Evolutionary conservation across 2,888 invertebrate species (phyloP).

Genomic region (Gymnocheta viridis): DNA sequence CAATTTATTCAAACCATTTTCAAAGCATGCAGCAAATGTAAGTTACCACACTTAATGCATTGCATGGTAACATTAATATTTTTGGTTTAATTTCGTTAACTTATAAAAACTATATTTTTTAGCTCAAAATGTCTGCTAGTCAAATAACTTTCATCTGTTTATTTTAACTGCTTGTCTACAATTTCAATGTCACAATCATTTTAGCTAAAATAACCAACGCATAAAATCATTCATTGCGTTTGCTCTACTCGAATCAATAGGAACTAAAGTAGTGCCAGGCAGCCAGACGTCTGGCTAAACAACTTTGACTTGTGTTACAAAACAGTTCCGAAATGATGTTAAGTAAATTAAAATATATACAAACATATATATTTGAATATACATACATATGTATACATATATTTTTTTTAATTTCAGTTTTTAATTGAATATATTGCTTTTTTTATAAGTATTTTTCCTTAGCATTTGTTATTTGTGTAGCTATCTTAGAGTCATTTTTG

Average conservation of each 20-base stretch:
- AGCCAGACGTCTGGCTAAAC: neutral
- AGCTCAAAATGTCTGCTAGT: neutral
- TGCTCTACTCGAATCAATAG: neutral
- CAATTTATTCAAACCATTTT: constrained; percentile 15
- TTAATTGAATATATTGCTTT: constrained; percentile 41
- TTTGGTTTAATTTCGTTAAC: neutral
- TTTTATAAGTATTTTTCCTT: neutral
- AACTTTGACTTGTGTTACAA: constrained; percentile 13
- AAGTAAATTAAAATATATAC: neutral
- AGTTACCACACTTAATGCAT: neutral
- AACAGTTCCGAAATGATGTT: constrained; percentile 9
- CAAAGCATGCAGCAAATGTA: neutral
- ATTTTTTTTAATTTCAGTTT: constrained; percentile 7
- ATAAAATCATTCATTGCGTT: neutral
- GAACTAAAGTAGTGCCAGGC: neutral
- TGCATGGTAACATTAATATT: neutral
- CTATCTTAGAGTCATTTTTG: neutral
- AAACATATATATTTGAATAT: neutral
- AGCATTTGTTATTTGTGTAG: neutral
- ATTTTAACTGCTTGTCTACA: neutral
- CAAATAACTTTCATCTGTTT: neutral
- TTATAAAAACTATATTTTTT: too few relatives aligned
- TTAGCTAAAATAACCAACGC: neutral
- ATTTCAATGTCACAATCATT: constrained; percentile 45
- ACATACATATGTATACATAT: too few relatives aligned